Base-by-base conservation (phyloP, 2,888 invertebrate species). In the Pantelozetes paolii region DNA sequence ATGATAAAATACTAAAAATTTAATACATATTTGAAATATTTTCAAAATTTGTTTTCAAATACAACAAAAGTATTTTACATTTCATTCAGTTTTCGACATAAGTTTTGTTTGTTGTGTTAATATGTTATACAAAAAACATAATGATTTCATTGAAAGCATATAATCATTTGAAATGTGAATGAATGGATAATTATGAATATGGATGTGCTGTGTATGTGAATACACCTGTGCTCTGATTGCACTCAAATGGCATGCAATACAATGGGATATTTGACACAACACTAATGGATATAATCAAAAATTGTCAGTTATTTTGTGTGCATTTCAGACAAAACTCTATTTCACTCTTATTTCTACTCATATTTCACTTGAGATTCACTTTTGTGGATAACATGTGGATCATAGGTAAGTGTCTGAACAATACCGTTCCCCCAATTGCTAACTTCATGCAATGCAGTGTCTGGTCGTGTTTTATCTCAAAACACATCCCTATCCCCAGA, bases 361-460 rank as follows among this genome's bases (percentile, higher is more conserved):
- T 64, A 64, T n/a, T 64, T 36, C 64, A 64, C 30, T 64, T 36
- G 18, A 64, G 36, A 5, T 23, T 57, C 57, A 57, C 57, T 64
- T 64, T 36, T n/a, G 64, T 64, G 64, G 64, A 64, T 64, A 64
- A 36, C 40, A 64, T 64, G 64, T 64, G 64, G 64, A 64, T 64
- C 32, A 64, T 64, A 64, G 64, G 64, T 64, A 62, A 45, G 40
- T n/a, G n/a, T n/a, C 5, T 45, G 50, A 6, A 20, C 18, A 20
- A 1, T 8, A 50, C 6, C 20, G 20, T n/a, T 20, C 18, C 18
- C 8, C 50, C 1, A 2, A 18, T 13, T 45, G 2, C 45, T 9
- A 2, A 45, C 45, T 2, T 45, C 13, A 9, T 13, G 2, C 15
- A 45, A n/a, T n/a, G 15, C 45, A n/a, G 45, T n/a, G 45, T n/a